Base-by-base conservation (phyloP, 2,888 invertebrate genomes). In the Dermolepida albohirtum region DNA sequence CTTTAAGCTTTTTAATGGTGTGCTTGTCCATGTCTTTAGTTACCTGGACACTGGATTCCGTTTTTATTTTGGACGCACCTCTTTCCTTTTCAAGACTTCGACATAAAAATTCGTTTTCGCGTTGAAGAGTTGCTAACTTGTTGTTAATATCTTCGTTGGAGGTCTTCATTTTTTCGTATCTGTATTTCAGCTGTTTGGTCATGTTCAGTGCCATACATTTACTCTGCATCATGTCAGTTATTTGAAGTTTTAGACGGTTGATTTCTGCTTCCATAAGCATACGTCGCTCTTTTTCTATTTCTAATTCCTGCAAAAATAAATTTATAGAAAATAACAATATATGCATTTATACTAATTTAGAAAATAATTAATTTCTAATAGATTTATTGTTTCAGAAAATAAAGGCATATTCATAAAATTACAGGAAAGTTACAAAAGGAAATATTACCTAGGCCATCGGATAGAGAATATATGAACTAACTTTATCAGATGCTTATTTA, bases 121-220 rank as follows among this genome's bases (percentile, higher is more conserved):
- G 57, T 39, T 65, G 67, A 1, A 73, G 47, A 12, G 40, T 68
- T 8, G 12, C 14, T 41, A 73, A 29, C 39, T 71, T 67, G 5
- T 50, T 55, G 1, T 11, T 11, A 2, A 67, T 64, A n/a, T 67
- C 55, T 29, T 51, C 64, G 34, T 62, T 52, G 5, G 16, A 22
- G 10, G 27, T 22, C 17, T 59, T 64, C 16, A 73, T 17, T 14
- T 69, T 55, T 39, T 72, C 72, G 27, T 71, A 71, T 51, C 72
- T 72, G 4, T 64, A 49, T 63, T 71, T 71, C 14, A 72, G 57
- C n/a, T 72, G 69, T 47, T 72, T 69, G 4, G 68, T 70, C 57
- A 67, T 67, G 5, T 63, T 69, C 8, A 70, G 29, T 6, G 72
- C 73, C 40, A 55, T 65, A 10, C 62, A 34, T 57, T 72, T 71